Conservation (phyloP, 1,140 invertebrate genomes). For the Drosophila bifasciata region DNA sequence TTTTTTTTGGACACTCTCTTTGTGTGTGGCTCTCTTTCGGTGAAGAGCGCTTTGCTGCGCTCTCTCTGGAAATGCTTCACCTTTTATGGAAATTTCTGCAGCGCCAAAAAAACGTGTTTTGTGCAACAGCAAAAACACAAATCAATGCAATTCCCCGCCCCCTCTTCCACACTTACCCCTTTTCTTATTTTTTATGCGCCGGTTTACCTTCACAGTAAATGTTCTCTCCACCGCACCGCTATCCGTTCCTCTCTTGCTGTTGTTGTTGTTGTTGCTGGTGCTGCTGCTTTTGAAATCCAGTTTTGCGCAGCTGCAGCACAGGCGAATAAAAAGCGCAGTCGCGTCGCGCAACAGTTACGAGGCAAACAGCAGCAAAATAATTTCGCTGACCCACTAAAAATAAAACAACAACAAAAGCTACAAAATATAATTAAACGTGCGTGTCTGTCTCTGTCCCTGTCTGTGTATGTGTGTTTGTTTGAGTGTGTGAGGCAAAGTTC, state of each 20-base stretch:
- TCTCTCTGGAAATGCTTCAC: conserved; percentile 55
- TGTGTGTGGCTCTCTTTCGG: conserved; percentile 23
- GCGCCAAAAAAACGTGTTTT: conserved; percentile 64
- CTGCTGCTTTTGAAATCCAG: conserved; percentile 72
- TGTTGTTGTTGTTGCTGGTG: conserved; percentile 38
- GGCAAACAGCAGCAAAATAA: conserved; percentile 36
- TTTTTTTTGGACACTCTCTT: too few relatives aligned
- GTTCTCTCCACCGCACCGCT: conserved; percentile 19
- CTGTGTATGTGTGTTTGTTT: conserved; percentile 6
- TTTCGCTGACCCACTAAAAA: conserved; percentile 25
- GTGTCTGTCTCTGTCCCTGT: conserved; percentile 58
- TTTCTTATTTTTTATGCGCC: conserved; percentile 61
- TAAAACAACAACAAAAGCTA: conserved; percentile 22
- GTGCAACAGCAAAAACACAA: conserved; percentile 61
- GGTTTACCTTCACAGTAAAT: conserved; percentile 73
- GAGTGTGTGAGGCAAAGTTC: conserved; percentile 32
- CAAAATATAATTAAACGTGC: conserved; percentile 76
- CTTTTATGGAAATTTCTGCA: conserved; percentile 49
- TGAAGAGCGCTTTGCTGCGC: conserved; percentile 13
- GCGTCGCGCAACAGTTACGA: conserved; percentile 59
- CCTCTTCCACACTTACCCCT: conserved; percentile 21
- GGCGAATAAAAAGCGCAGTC: conserved; percentile 51
- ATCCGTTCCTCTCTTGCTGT: neutral
- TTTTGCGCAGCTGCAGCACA: conserved; percentile 73
- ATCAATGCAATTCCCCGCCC: conserved; percentile 63